Base-by-base conservation (phyloP, 2,888 invertebrate genomes). In the Corbicula japonica region DNA sequence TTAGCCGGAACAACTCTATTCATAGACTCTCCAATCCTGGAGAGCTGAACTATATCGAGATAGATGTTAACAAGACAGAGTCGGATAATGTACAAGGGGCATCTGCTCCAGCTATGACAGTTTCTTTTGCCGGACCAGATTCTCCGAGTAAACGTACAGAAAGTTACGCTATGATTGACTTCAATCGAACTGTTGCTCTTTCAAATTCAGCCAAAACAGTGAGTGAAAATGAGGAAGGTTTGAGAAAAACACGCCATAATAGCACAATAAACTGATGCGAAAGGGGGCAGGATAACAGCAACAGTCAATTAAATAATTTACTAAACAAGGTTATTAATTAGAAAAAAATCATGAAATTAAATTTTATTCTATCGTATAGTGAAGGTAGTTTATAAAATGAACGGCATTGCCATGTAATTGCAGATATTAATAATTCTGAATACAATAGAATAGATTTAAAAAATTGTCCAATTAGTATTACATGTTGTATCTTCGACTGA, bases 151-250 rank as follows among this genome's bases (percentile, higher is more conserved):
- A 88, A 65, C 83, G 86, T 30, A 88, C 91, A 0, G 91, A 93
- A 56, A 96, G 97, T 62, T 98, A 98, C 92, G 97, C 97, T 10
- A 97, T 97, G 0, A 99, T 98, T 87, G 98, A 98, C 94, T 98
- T 98, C 93, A 96, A 98, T 89, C 97, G 97, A 94, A 98, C 98
- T 0, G 96, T 96, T 68, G 98, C 98, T 28, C 95, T 98, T 34
- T 97, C 97, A 26, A 96, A 96, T 91, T 96, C 97, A 34, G 96
- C 96, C 38, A 96, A 96, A 88, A 95, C 96, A 5, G 95, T 95
- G 61, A 94, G 95, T 70, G 96, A 96, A 79, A 94, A 95, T 62
- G 96, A 96, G 23, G 94, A 95, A 30, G 87, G 90, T 0, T 65
- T 83, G 52, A 68, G 91, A 30, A 91, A 91, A 65, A 91, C 91